A percentile compares a stretch with the other conserved stretches of the same genome.
Evolutionary conservation across 2,797 vertebrate species (phyloP).

Genomic region (Sebastes trivittatus): DNA sequence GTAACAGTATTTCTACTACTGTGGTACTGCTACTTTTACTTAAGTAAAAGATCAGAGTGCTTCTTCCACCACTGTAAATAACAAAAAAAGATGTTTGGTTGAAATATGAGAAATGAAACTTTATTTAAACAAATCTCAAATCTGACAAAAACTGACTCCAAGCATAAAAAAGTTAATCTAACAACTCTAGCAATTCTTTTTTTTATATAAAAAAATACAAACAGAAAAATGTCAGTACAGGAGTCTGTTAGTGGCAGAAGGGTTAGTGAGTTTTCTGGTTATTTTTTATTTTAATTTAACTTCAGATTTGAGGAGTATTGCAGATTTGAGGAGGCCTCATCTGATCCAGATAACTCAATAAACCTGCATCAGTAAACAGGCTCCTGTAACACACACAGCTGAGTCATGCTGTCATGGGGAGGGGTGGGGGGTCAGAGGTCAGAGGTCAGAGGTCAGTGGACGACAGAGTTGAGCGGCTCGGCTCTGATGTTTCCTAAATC

Average conservation of each 20-base stretch:
- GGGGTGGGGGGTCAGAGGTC: neutral
- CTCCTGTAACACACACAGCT: neutral
- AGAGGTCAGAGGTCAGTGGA: slow-evolving; percentile 88
- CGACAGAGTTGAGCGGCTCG: slow-evolving; percentile 96
- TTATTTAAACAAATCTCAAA: slow-evolving; percentile 49
- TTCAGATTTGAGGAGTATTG: neutral
- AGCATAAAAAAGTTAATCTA: slow-evolving; percentile 30
- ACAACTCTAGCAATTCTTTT: slow-evolving; percentile 23
- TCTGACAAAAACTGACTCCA: slow-evolving; percentile 8
- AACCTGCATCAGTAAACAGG: neutral
- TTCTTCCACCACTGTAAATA: neutral
- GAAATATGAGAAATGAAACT: slow-evolving; percentile 26
- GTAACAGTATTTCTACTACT: neutral
- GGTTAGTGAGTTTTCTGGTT: neutral
- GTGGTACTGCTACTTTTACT: neutral
- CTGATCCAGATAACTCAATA: neutral
- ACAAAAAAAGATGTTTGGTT: neutral
- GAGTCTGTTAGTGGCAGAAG: neutral
- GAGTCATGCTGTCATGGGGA: neutral
- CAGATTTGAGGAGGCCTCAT: no score
- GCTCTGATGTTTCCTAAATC: slow-evolving; percentile 97
- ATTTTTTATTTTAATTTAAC: neutral
- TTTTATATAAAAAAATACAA: slow-evolving; percentile 44
- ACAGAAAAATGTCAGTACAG: neutral
- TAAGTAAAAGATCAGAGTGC: neutral